phyloP scores from a whole-genome alignment of 2,113 vertebrate species.

The Neolamprologus hecqui region DNA sequence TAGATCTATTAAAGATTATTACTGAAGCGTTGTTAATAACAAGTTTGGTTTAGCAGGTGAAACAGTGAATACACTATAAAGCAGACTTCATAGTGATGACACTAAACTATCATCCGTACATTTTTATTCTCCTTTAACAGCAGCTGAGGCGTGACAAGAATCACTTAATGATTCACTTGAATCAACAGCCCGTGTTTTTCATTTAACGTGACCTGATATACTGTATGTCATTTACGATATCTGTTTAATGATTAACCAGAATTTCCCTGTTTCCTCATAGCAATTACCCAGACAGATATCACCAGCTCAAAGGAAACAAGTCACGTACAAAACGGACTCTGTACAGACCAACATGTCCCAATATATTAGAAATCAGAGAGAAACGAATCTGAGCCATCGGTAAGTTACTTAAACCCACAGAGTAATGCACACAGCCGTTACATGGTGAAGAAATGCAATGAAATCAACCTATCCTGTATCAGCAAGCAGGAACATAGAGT shows the following conservation, averaged over 20 bases:
- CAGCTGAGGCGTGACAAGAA: background rate
- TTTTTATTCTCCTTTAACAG: background rate
- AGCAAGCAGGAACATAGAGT: constrained; percentile 73
- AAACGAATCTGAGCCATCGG: background rate
- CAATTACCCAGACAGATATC: background rate
- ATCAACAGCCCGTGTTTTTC: background rate
- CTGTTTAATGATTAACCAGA: background rate
- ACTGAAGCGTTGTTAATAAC: background rate
- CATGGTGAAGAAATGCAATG: constrained; percentile 71
- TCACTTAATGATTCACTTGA: background rate
- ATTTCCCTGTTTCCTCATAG: background rate
- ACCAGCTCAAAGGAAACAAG: background rate
- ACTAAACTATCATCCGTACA: background rate
- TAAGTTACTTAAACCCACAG: background rate
- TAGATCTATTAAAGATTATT: background rate
- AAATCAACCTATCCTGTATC: constrained; percentile 83
- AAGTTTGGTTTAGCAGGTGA: background rate
- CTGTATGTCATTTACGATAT: background rate
- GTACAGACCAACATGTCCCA: background rate
- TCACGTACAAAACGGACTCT: background rate
- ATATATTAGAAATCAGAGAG: background rate
- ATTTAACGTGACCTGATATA: background rate
- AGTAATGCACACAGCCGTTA: background rate
- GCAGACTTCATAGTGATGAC: background rate
- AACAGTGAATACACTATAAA: background rate